Evolutionary conservation across 2,113 vertebrate species (phyloP).

Genomic region (Triplophysa siluroides): DNA sequence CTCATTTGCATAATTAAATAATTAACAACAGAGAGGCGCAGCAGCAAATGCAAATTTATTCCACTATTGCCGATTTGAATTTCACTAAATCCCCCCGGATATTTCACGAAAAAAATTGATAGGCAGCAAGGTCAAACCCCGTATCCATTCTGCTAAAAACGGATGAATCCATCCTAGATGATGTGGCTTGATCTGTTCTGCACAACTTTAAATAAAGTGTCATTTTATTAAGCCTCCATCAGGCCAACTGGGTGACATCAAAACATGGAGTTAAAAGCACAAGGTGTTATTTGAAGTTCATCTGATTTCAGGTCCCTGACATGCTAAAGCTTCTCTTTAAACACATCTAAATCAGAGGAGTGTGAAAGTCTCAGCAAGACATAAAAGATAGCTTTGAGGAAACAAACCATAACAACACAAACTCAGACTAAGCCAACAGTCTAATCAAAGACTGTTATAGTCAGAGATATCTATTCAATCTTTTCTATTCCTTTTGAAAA

Average conservation of each 20-base stretch:
- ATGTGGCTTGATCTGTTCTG: neutral
- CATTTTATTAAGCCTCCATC: conserved; percentile 11
- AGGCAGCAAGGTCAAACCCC: neutral
- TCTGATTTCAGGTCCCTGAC: conserved; percentile 8
- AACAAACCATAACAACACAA: conserved; percentile 5
- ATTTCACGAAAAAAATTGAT: conserved; percentile 4
- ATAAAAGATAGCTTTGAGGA: conserved; percentile 45
- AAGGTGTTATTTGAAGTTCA: conserved; percentile 12
- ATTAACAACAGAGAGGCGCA: no score
- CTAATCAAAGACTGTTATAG: conserved; percentile 16
- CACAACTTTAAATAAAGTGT: conserved; percentile 20
- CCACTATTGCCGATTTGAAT: no score
- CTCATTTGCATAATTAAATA: conserved; percentile 5
- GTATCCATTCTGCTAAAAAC: neutral
- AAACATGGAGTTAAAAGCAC: conserved; percentile 26
- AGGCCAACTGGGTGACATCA: neutral
- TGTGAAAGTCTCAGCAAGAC: conserved; percentile 10
- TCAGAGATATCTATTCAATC: conserved; percentile 5
- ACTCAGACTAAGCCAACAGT: conserved; percentile 8
- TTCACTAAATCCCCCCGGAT: no score
- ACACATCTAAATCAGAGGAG: conserved; percentile 11
- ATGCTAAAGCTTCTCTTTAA: neutral
- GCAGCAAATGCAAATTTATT: no score
- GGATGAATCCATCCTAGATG: neutral
- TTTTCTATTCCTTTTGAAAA: conserved; percentile 1